Evolutionary conservation across 2,113 vertebrate genomes (phyloP).

Genomic region (Gopherus evgoodei): DNA sequence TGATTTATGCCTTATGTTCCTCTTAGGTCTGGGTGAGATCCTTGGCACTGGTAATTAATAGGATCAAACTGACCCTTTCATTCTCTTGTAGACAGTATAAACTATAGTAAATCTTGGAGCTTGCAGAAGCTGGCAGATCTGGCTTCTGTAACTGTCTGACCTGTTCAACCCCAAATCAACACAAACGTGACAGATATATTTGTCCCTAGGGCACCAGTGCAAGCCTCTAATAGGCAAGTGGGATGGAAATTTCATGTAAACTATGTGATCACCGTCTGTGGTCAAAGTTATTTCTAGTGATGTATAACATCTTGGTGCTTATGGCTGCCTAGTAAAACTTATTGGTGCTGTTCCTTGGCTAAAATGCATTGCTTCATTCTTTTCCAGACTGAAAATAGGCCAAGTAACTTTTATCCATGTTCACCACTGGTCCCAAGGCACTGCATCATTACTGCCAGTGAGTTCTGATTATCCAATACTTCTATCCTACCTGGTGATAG

Average conservation of each 20-base stretch:
- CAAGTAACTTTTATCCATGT: not conserved
- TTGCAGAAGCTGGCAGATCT: not conserved
- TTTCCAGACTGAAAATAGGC: not conserved
- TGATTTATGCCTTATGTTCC: not conserved
- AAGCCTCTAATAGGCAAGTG: not conserved
- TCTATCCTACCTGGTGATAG: not conserved
- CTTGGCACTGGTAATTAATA: not conserved
- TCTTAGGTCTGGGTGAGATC: not conserved
- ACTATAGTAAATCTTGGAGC: not conserved
- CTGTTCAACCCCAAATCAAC: not conserved
- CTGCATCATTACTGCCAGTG: not conserved
- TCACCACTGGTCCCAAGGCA: not conserved
- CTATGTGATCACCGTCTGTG: not conserved
- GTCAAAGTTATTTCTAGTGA: not conserved
- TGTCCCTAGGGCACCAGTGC: not conserved
- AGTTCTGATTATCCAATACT: not conserved
- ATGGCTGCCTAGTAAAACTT: not conserved
- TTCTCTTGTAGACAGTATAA: not conserved
- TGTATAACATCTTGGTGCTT: not conserved
- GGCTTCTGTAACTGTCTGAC: not conserved
- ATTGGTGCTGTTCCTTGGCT: not conserved
- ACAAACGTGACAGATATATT: not conserved
- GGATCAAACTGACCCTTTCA: not conserved
- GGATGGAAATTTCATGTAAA: not conserved
- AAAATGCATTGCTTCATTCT: not conserved